Conservation (phyloP, 2,888 invertebrate genomes). For the Cephus spinipes region DNA sequence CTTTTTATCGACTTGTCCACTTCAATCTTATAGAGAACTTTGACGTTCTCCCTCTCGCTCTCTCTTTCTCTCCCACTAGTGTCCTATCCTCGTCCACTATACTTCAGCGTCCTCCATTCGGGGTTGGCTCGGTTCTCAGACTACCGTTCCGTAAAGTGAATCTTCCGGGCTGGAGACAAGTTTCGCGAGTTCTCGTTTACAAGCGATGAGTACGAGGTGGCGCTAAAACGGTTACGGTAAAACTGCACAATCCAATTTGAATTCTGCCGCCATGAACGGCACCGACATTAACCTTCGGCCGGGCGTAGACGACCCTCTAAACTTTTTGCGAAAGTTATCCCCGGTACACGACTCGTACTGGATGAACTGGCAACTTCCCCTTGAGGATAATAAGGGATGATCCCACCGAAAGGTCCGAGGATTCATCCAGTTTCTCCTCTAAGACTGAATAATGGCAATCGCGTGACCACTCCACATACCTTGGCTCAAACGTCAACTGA, state of each 20-base stretch:
- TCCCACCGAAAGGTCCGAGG: background rate
- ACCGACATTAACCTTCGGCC: background rate
- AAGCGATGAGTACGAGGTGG: background rate
- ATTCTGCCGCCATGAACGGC: background rate
- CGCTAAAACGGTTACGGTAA: background rate
- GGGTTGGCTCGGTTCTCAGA: background rate
- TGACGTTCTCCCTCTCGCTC: slow-evolving; percentile 15
- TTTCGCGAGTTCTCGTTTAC: slow-evolving; percentile 10
- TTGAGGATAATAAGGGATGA: background rate
- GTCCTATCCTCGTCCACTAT: slow-evolving; percentile 9
- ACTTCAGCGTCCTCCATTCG: slow-evolving; percentile 15
- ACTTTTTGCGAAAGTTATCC: background rate
- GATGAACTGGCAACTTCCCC: background rate
- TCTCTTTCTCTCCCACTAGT: slow-evolving; percentile 14
- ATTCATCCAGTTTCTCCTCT: background rate
- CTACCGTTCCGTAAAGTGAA: slow-evolving; percentile 22
- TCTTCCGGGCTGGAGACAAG: slow-evolving; percentile 24
- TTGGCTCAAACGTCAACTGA: background rate
- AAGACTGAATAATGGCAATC: background rate
- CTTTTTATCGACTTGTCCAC: background rate
- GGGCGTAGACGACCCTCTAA: background rate
- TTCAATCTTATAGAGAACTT: background rate
- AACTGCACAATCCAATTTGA: background rate
- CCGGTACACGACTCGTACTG: background rate
- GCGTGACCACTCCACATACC: background rate